phyloP scores from a whole-genome alignment of 2,113 vertebrate genomes.

The Trematocara unimaculatum region DNA sequence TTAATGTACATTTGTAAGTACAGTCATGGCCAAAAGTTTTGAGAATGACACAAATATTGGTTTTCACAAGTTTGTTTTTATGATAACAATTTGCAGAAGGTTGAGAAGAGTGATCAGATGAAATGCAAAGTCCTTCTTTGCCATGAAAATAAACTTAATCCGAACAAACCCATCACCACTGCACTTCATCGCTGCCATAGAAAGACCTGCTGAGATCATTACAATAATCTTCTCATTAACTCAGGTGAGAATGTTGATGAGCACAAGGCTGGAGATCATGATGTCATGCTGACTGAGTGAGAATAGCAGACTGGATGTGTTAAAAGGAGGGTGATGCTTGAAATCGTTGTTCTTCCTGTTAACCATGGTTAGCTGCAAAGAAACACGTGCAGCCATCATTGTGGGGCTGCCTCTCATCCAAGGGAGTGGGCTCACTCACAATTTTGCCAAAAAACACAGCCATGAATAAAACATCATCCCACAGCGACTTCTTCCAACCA shows the following conservation, averaged over 20 bases:
- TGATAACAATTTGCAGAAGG: neutral
- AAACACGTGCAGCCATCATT: neutral
- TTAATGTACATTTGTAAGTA: neutral
- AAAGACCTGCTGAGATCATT: neutral
- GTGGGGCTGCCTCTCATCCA: neutral
- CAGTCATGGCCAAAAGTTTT: neutral
- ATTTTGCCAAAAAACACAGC: neutral
- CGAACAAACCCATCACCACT: neutral
- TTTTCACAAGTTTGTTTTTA: neutral
- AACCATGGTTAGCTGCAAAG: neutral
- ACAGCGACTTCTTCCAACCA: neutral
- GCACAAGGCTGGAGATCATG: neutral
- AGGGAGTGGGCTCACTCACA: neutral
- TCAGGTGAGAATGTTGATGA: neutral
- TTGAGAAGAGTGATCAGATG: neutral
- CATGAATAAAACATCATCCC: neutral
- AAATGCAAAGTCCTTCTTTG: neutral
- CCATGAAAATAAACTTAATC: neutral
- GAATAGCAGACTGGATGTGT: neutral
- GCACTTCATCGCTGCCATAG: neutral
- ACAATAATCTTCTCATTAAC: neutral
- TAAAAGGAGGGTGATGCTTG: neutral
- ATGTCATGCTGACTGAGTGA: neutral
- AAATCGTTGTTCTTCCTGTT: neutral
- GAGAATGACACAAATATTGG: neutral